Base-by-base conservation (phyloP, 2,888 invertebrate species). In the Trimorus sp. region DNA sequence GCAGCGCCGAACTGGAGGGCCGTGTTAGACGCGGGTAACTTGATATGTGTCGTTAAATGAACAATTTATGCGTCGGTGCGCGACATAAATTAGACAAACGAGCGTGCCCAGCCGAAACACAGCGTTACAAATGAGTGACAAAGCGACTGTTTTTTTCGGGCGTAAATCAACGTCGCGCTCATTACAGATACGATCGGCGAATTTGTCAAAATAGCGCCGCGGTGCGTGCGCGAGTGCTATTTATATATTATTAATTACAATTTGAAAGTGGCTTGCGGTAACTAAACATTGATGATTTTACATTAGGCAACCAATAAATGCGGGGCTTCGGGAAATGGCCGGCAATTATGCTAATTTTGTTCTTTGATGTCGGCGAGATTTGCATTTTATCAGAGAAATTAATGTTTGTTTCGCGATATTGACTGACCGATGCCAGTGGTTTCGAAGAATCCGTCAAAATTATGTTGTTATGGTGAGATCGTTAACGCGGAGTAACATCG, bases 41-140 rank as follows among this genome's bases (percentile, higher is more conserved):
- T 56, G 76, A 76, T 71, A 68, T 51, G 71, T 76, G 58, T 68
- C 81, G 62, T 76, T 81, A 73, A 81, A 45, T 59, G 48, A 69
- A 69, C 77, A 77, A 81, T 81, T 77, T 81, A 81, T 81, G 66
- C 56, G 49, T 42, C 45, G 58, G 40, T 53, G 58, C 45, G 51
- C 49, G 48, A 77, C 77, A 73, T 73, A 81, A 69, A 73, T 73
- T 77, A 77, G 63, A 76, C 60, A 16, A 71, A 80, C 54, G 66
- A 71, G 54, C 71, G 51, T 65, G 16, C 12, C 54, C 15, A 12
- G 36, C 40, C 51, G 68, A 68, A 81, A 73, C 51, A 40, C 26
- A 26, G 49, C 40, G 76, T 68, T 68, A 73, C 60, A 76, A 81
- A 73, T 62, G 77, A 45, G 63, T 81, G 81, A 77, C 80, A 66